phyloP scores from a whole-genome alignment of 2,888 invertebrate genomes.

The Ecliptopera silaceata region DNA sequence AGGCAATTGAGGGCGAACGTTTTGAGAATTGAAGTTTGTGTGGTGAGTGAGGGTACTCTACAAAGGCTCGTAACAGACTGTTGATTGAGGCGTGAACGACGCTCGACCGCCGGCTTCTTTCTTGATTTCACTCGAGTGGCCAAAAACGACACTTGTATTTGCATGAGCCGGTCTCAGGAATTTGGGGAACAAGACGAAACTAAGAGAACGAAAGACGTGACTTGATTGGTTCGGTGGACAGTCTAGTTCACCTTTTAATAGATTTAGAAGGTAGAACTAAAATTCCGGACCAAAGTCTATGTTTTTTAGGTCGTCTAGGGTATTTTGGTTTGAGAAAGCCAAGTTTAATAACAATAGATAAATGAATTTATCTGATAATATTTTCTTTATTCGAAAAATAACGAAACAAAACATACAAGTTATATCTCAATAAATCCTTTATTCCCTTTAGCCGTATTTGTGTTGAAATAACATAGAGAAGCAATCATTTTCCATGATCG shows the following conservation, averaged over 20 bases:
- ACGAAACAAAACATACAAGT: no score
- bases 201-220: conserved; percentile 18
- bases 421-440: not conserved
- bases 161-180: conserved; percentile 72
- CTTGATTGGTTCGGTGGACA: conserved; percentile 10
- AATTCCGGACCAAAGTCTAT: not conserved
- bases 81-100: conserved; percentile 81
- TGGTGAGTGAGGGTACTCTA: conserved; percentile 63
- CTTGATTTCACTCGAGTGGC: conserved; percentile 80
- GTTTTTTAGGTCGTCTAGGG: no score
- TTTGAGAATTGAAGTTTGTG: conserved; percentile 58
- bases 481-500: conserved; percentile 30
- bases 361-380: no score
- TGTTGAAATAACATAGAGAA: conserved; percentile 18
- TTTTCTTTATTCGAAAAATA: no score
- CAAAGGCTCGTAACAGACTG: conserved; percentile 74
- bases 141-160: conserved; percentile 79
- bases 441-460: not conserved
- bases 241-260: conserved; percentile 10
- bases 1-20: conserved; percentile 37
- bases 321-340: no score
- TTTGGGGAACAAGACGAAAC: conserved; percentile 46
- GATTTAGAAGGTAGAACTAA: not conserved
- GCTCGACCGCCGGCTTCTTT: conserved; percentile 77
- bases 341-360: no score